Conservation (phyloP, 1,140 invertebrate genomes). For the Camponotus floridanus region DNA sequence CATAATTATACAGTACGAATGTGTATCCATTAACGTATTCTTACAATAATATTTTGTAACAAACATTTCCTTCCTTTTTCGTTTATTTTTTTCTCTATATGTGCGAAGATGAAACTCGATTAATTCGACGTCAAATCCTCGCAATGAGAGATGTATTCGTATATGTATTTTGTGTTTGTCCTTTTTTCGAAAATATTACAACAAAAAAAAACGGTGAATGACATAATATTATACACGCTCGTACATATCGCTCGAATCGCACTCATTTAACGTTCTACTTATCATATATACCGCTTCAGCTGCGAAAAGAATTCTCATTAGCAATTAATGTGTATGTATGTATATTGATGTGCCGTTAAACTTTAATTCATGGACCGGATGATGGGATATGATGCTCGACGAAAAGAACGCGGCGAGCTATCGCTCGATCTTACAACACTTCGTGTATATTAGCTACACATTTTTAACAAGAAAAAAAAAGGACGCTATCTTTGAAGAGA, state of each 20-base stretch:
- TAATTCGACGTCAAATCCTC: constrained; percentile 33
- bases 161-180: neutral
- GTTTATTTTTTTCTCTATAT: constrained; percentile 30
- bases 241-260: constrained; percentile 36
- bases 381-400: constrained; percentile 42
- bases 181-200: neutral
- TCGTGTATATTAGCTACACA: constrained; percentile 17
- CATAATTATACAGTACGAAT: constrained; percentile 62
- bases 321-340: constrained; percentile 1
- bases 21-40: constrained; percentile 75
- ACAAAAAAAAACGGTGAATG: constrained; percentile 35
- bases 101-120: constrained; percentile 65
- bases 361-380: constrained; percentile 15
- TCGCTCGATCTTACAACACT: constrained; percentile 36
- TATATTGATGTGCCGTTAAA: neutral
- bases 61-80: constrained; percentile 67
- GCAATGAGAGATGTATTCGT: neutral
- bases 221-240: constrained; percentile 50
- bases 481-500: neutral
- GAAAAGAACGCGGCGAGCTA: constrained; percentile 33
- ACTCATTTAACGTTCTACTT: constrained; percentile 24
- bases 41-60: constrained; percentile 74
- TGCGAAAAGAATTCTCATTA: neutral
- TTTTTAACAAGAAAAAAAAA: neutral
- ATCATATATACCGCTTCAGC: constrained; percentile 7